Conservation (phyloP, 2,888 invertebrate species). For the Rotaria magnacalcarata region DNA sequence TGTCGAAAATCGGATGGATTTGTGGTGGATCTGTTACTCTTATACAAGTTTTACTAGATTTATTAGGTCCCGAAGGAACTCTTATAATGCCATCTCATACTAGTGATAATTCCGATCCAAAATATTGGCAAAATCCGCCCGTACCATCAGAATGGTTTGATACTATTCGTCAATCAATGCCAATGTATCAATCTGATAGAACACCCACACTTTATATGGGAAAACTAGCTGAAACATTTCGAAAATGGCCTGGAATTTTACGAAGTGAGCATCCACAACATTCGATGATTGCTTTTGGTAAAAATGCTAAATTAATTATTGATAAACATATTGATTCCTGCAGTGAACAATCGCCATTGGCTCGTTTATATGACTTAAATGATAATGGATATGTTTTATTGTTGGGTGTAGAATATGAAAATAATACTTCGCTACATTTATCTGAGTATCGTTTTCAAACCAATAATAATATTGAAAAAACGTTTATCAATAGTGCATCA, state of each 20-base stretch:
- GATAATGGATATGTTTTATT: constrained; percentile 20
- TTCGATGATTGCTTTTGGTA: constrained; percentile 11
- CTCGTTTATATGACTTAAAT: constrained; percentile 1
- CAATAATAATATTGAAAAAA: not conserved
- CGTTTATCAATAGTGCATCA: not conserved
- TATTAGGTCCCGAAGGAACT: constrained; percentile 27
- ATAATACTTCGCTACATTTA: constrained; percentile 28
- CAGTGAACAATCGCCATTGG: constrained; percentile 32
- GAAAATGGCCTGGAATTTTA: constrained; percentile 15
- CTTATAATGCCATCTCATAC: constrained; percentile 34
- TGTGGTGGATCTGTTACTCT: constrained; percentile 12
- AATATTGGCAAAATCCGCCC: not conserved
- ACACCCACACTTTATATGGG: constrained; percentile 21
- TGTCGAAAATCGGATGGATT: constrained; percentile 27
- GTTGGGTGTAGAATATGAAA: not conserved
- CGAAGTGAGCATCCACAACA: constrained; percentile 20
- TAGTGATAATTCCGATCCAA: not conserved
- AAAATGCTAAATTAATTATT: constrained; percentile 10
- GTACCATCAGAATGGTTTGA: constrained; percentile 24
- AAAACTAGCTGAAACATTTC: constrained; percentile 15
- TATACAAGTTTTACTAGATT: constrained; percentile 30
- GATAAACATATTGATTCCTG: not conserved
- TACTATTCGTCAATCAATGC: not conserved
- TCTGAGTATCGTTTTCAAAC: constrained; percentile 15
- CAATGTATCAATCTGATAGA: constrained; percentile 30